These are phyloP conservation scores for Pituophis catenifer DNA, from an alignment of 2,113 vertebrate genomes.

Conservation along the genomic window DNA sequence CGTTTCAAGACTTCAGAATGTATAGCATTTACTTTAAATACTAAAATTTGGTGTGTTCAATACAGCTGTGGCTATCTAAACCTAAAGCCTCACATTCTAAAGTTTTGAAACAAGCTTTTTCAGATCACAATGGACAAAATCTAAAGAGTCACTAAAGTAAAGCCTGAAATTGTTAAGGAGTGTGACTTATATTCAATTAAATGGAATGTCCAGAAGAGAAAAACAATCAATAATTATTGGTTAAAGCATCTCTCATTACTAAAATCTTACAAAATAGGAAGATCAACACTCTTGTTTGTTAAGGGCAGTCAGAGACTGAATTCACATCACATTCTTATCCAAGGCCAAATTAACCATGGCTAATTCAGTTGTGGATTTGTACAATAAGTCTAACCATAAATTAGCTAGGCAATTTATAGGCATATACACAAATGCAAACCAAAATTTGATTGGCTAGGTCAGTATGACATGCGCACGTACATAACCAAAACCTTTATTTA, in stretches of 20 bases:
- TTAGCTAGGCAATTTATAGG: background rate
- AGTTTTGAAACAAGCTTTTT: background rate
- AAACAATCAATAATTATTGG: background rate
- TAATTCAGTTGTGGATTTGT: background rate
- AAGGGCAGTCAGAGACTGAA: background rate
- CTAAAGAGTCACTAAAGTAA: background rate
- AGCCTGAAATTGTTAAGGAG: background rate
- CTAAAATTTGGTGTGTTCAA: background rate
- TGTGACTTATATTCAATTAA: background rate
- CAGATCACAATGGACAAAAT: background rate
- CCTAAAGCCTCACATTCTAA: background rate
- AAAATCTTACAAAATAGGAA: background rate
- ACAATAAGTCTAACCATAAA: background rate
- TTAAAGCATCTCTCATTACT: background rate
- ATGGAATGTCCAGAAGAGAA: background rate
- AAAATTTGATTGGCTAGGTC: background rate
- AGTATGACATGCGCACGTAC: background rate
- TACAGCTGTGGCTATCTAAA: background rate
- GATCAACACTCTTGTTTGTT: accelerated
- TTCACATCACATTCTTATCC: background rate
- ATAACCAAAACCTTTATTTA: background rate
- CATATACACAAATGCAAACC: background rate
- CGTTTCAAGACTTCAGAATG: background rate
- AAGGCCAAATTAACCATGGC: background rate
- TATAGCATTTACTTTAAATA: background rate